These are phyloP conservation scores for Hipposideros armiger DNA, from an alignment of 2,113 vertebrate species.

Conservation along the genomic window DNA sequence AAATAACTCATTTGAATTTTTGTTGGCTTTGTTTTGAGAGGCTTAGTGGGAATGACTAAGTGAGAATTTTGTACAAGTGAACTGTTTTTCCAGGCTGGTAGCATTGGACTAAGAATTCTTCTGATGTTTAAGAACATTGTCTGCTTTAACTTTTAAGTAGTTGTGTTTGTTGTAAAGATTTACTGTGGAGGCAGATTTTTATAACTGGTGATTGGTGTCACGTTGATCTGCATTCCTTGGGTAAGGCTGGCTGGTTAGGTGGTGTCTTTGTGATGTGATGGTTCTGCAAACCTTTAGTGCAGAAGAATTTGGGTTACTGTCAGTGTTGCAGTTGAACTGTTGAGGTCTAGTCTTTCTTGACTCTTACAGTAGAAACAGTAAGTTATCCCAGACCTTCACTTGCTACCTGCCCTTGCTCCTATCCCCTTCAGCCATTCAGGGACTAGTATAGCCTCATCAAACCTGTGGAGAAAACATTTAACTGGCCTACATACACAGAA, in stretches of 20 bases:
- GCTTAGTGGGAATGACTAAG: constrained; percentile 16
- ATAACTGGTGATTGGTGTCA: neutral
- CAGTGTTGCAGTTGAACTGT: neutral
- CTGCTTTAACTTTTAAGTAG: constrained; percentile 38
- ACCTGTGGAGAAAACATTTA: neutral
- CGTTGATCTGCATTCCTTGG: neutral
- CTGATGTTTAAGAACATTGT: constrained; percentile 31
- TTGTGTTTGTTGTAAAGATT: neutral
- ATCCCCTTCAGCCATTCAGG: neutral
- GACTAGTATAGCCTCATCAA: neutral
- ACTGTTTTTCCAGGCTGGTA: constrained; percentile 40
- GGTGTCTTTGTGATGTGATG: neutral
- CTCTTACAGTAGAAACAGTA: constrained; percentile 10
- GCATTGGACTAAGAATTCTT: constrained; percentile 11
- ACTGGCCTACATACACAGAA: neutral
- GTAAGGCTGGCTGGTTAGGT: neutral
- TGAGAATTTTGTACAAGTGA: neutral
- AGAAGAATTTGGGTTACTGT: neutral
- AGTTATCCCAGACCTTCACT: neutral
- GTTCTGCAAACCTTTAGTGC: constrained; percentile 40
- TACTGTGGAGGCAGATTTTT: neutral
- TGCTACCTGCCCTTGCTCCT: neutral
- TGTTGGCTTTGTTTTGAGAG: constrained; percentile 54
- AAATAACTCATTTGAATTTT: constrained; percentile 19
- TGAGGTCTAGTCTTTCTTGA: neutral